These are phyloP conservation scores for Conopomorpha cramerella DNA, from an alignment of 1,140 invertebrate species.

Conservation along the genomic window DNA sequence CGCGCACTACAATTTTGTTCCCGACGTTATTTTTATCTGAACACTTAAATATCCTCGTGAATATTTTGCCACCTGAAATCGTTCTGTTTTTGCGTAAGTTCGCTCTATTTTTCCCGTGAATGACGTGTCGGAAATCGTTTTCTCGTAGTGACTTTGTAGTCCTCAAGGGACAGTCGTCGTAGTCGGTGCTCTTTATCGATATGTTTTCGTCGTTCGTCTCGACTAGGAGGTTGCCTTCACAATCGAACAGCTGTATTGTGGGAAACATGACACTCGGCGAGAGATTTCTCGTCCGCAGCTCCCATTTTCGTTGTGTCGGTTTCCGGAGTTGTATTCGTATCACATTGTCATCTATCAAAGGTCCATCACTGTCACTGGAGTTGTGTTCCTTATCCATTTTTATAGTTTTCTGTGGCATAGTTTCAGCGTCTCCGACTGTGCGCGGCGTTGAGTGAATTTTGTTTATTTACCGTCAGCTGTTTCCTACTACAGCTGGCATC, in stretches of 20 bases:
- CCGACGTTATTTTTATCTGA: slow-evolving; percentile 12
- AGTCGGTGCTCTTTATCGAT: slow-evolving; percentile 50
- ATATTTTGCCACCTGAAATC: slow-evolving; percentile 45
- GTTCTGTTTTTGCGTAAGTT: slow-evolving; percentile 44
- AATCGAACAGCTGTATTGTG: slow-evolving; percentile 57
- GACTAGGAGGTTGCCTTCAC: slow-evolving; percentile 53
- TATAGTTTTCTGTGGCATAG: slow-evolving; percentile 13
- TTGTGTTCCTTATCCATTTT: slow-evolving; percentile 36
- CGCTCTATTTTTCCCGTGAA: slow-evolving; percentile 29
- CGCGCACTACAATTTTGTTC: slow-evolving; percentile 17
- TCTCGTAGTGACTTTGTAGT: slow-evolving; percentile 38
- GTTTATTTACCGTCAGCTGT: slow-evolving; percentile 57
- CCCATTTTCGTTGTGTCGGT: slow-evolving; percentile 51
- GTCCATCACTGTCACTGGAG: slow-evolving; percentile 42
- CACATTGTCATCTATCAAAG: slow-evolving; percentile 52
- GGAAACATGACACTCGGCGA: slow-evolving; percentile 50
- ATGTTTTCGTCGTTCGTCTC: slow-evolving; percentile 59
- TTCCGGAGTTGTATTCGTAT: slow-evolving; percentile 55
- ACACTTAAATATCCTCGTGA: slow-evolving; percentile 40
- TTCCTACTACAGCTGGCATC: slow-evolving; percentile 28
- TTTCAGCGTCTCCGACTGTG: no score
- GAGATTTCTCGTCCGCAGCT: slow-evolving; percentile 47
- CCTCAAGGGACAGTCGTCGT: slow-evolving; percentile 22
- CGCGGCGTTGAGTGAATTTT: no score
- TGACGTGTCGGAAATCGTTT: slow-evolving; percentile 36